Conservation (phyloP, 2,113 vertebrate genomes). For the Trachemys scripta region DNA sequence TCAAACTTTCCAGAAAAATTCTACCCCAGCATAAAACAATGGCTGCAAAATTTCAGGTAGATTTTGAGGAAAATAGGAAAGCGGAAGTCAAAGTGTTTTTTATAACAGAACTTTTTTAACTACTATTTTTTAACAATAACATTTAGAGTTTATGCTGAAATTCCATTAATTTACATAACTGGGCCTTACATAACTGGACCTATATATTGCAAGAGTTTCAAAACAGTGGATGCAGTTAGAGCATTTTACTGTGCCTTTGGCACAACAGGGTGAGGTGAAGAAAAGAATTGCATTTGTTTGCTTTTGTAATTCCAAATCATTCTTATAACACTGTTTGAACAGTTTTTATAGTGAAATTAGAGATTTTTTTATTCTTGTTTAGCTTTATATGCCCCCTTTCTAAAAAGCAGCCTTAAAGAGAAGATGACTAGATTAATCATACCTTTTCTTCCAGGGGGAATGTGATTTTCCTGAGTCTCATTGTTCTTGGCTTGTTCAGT, state of each 20-base stretch:
- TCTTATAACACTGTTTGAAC: not conserved
- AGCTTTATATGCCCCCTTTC: not conserved
- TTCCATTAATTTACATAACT: not conserved
- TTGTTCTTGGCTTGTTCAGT: conserved; percentile 8
- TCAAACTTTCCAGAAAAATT: not conserved
- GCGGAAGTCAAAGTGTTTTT: not conserved
- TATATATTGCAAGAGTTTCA: not conserved
- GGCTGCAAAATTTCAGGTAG: not conserved
- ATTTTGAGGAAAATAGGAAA: not conserved
- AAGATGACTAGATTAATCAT: not conserved
- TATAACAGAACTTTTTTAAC: not conserved
- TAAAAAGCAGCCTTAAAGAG: not conserved
- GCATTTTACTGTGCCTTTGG: not conserved
- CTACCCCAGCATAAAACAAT: not conserved
- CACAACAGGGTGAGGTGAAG: not conserved
- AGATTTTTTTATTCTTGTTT: not conserved
- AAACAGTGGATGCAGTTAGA: not conserved
- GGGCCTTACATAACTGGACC: not conserved
- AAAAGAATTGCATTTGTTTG: not conserved
- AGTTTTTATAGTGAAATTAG: not conserved
- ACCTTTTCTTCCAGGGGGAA: conserved; percentile 18
- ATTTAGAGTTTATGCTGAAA: not conserved
- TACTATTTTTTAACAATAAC: not conserved
- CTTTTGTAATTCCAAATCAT: not conserved
- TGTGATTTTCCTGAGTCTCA: not conserved